Percentiles rank a stretch among this genome's conserved stretches.
Conservation (phyloP, 2,888 invertebrate species). For the Bellardia bayeri region DNA sequence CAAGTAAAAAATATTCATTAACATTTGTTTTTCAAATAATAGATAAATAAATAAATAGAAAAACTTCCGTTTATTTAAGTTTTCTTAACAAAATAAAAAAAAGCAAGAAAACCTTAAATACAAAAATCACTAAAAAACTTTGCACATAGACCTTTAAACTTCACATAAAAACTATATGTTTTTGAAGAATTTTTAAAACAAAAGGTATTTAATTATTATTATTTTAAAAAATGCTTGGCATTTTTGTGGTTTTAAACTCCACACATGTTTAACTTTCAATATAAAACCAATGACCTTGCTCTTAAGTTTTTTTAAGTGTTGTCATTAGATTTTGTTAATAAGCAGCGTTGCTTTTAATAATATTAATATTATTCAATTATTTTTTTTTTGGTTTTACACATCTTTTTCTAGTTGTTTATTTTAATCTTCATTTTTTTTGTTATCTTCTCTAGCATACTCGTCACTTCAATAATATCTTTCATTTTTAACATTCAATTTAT, state of each 20-base stretch:
- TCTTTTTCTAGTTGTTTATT: background rate
- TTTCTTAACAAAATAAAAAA: background rate
- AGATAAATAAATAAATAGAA: constrained; percentile 34
- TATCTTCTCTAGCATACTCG: background rate
- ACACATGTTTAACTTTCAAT: background rate
- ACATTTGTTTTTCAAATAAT: background rate
- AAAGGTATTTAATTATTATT: background rate
- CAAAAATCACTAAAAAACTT: constrained; percentile 7
- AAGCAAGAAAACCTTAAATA: constrained; percentile 6
- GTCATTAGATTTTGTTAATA: constrained; percentile 29
- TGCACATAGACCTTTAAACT: background rate
- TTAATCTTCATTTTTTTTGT: background rate
- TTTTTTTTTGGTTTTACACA: background rate
- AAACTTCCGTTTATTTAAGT: constrained; percentile 33
- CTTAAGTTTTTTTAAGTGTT: constrained; percentile 43
- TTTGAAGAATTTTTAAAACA: background rate
- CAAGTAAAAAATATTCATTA: constrained; percentile 31
- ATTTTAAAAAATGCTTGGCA: background rate
- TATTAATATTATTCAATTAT: background rate
- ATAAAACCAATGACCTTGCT: constrained; percentile 38
- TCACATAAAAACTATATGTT: background rate
- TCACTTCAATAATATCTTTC: background rate
- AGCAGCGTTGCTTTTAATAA: too few relatives aligned
- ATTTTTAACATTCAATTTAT: constrained; percentile 29
- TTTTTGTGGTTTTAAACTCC: background rate